Conservation (phyloP, 2,888 invertebrate genomes). For the Habrosyne pyritoides region DNA sequence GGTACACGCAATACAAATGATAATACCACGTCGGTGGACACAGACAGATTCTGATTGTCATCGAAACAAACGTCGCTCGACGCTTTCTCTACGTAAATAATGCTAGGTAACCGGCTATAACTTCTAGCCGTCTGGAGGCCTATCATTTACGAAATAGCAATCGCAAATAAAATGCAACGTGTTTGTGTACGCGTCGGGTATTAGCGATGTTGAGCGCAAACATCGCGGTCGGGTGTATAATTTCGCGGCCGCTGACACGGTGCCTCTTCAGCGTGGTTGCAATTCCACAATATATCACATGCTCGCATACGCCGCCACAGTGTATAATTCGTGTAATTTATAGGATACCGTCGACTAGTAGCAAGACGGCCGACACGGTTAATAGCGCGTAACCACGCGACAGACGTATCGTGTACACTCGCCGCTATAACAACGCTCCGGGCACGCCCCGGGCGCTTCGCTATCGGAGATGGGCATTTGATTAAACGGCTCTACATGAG, state of each 20-base stretch:
- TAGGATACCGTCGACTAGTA: conserved; percentile 70
- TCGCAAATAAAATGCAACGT: conserved; percentile 67
- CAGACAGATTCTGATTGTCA: conserved; percentile 76
- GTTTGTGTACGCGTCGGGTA: conserved; percentile 44
- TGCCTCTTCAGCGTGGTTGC: conserved; percentile 55
- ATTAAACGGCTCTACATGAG: conserved; percentile 57
- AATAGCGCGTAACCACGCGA: conserved; percentile 81
- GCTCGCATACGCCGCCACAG: conserved; percentile 63
- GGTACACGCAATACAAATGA: conserved; percentile 65
- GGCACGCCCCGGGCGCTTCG: conserved; percentile 39
- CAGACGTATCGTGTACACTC: conserved; percentile 57
- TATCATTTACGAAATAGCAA: conserved; percentile 77
- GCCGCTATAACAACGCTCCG: conserved; percentile 32
- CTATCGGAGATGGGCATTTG: conserved; percentile 43
- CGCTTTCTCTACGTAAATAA: conserved; percentile 62
- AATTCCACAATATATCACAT: conserved; percentile 79
- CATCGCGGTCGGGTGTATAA: conserved; percentile 71
- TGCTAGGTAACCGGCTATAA: conserved; percentile 62
- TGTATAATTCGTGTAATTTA: conserved; percentile 82
- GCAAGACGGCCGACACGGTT: conserved; percentile 63
- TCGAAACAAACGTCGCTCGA: conserved; percentile 65
- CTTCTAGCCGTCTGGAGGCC: conserved; percentile 64
- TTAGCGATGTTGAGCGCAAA: conserved; percentile 67
- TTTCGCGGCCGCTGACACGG: conserved; percentile 76
- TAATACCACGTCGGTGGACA: conserved; percentile 61